Evolutionary conservation across 1,140 invertebrate genomes (phyloP).

Genomic region (Ceratoteleas bidentatus): DNA sequence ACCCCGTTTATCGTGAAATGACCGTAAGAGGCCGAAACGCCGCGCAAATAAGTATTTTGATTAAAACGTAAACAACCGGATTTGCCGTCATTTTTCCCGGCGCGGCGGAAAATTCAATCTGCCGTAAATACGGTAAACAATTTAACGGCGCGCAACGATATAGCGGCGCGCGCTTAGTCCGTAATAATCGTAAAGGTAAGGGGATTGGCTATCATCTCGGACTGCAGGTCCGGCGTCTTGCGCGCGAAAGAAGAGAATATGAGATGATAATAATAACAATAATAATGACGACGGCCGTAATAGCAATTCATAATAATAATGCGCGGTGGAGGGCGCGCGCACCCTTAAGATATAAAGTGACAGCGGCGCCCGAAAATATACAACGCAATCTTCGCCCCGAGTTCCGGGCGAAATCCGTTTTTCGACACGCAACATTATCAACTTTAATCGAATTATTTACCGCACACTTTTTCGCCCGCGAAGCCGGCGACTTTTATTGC

Average conservation of each 20-base stretch:
- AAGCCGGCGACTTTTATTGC: too few relatives aligned
- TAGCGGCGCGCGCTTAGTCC: slow-evolving; percentile 48
- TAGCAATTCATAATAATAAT: slow-evolving; percentile 61
- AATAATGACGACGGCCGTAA: slow-evolving; percentile 49
- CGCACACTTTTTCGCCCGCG: not conserved
- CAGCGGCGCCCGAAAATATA: slow-evolving; percentile 55
- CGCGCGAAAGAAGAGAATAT: slow-evolving; percentile 39
- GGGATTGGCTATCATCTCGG: slow-evolving; percentile 68
- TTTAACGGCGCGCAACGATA: slow-evolving; percentile 62
- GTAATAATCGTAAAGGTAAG: slow-evolving; percentile 72
- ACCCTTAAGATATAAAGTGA: slow-evolving; percentile 59
- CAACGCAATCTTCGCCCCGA: slow-evolving; percentile 42
- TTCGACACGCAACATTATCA: slow-evolving; percentile 1
- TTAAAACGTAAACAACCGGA: slow-evolving; percentile 27
- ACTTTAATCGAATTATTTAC: slow-evolving; percentile 6
- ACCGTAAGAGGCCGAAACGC: not conserved
- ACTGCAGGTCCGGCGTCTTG: slow-evolving; percentile 45
- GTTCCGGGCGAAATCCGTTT: slow-evolving; percentile 26
- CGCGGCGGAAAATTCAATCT: slow-evolving; percentile 67
- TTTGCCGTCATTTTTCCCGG: slow-evolving; percentile 18
- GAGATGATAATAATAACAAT: slow-evolving; percentile 48
- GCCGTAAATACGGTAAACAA: slow-evolving; percentile 70
- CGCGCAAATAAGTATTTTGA: slow-evolving; percentile 26
- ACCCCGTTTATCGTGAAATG: not conserved
- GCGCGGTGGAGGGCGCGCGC: slow-evolving; percentile 15